These are phyloP conservation scores for Centruroides vittatus DNA, from an alignment of 1,140 invertebrate genomes.

Conservation along the genomic window DNA sequence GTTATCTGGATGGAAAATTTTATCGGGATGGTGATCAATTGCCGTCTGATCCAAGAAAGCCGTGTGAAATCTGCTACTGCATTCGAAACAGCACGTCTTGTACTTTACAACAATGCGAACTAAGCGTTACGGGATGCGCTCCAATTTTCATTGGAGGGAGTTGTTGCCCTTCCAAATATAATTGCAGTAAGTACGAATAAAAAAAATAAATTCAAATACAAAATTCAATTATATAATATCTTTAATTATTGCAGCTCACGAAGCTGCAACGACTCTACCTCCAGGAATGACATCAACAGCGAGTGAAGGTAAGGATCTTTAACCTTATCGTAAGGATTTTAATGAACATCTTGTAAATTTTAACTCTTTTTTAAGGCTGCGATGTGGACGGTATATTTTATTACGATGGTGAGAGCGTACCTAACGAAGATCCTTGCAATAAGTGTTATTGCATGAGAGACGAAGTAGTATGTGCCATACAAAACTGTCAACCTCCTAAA, in stretches of 20 bases:
- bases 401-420: slow-evolving; percentile 45
- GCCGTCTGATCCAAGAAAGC: slow-evolving; percentile 63
- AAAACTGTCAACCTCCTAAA: slow-evolving; percentile 73
- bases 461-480: slow-evolving; percentile 70
- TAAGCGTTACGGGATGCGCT: slow-evolving; percentile 73
- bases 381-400: slow-evolving; percentile 52
- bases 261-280: slow-evolving; percentile 8
- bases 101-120: slow-evolving; percentile 84
- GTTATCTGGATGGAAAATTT: slow-evolving; percentile 65
- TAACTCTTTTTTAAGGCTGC: slow-evolving; percentile 38
- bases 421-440: slow-evolving; percentile 55
- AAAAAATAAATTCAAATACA: not conserved
- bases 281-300: slow-evolving; percentile 8
- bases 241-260: slow-evolving; percentile 4
- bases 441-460: slow-evolving; percentile 23
- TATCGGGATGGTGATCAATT: slow-evolving; percentile 66
- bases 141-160: slow-evolving; percentile 76
- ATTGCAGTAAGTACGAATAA: slow-evolving; percentile 26
- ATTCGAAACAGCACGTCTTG: slow-evolving; percentile 84
- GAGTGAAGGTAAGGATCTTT: slow-evolving; percentile 4
- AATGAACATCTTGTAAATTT: not conserved
- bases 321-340: not conserved
- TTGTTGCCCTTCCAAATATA: slow-evolving; percentile 62
- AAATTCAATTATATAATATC: no score
- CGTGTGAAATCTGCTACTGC: slow-evolving; percentile 89